A percentile compares a stretch with the other conserved stretches of the same genome.
Evolutionary conservation across 64 coral and sea anemone genomes (phyloP).

Genomic region (Porites lutea): DNA sequence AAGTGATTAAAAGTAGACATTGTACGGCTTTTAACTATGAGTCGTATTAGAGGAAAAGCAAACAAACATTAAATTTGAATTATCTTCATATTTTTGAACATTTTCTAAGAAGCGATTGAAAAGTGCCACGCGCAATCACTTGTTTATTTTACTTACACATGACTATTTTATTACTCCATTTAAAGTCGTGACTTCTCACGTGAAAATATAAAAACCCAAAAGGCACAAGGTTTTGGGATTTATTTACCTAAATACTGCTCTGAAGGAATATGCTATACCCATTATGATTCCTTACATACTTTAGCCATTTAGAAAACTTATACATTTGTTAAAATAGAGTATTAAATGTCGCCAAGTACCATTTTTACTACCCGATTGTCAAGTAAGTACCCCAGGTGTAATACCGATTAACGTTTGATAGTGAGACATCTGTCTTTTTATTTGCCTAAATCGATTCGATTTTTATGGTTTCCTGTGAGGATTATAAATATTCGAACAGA

Average conservation of each 20-base stretch:
- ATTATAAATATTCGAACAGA: too few species aligned
- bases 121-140: background rate
- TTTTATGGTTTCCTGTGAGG: too few species aligned
- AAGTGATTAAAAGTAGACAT: background rate
- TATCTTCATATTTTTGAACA: background rate
- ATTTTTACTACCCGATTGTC: background rate
- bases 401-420: background rate
- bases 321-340: background rate
- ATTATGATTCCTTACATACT: conserved; percentile 57
- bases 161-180: too few species aligned
- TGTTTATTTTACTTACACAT: too few species aligned
- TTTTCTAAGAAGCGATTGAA: too few species aligned
- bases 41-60: background rate
- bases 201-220: too few species aligned
- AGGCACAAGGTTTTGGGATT: background rate
- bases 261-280: conserved; percentile 4
- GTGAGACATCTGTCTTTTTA: background rate
- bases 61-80: conserved; percentile 5
- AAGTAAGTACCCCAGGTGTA: background rate
- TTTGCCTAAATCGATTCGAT: background rate
- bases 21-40: background rate
- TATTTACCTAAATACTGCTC: background rate
- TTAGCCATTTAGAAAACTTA: background rate
- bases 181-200: too few species aligned
- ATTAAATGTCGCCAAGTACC: conserved; percentile 40